Conservation (phyloP, 2,797 vertebrate genomes). For the Oreochromis mossambicus region DNA sequence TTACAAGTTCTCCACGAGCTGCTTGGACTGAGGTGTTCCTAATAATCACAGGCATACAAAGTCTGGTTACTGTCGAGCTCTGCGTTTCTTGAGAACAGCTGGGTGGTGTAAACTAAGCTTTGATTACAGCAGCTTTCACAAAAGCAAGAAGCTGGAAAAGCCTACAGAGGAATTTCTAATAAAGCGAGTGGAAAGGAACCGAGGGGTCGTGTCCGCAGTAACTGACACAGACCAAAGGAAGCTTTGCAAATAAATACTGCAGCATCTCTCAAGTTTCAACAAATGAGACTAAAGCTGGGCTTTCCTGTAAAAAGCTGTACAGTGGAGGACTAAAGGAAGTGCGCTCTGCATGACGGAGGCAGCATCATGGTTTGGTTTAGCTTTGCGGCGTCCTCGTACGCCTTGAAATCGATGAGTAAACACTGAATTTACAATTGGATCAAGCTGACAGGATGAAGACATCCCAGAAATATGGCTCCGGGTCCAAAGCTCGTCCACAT, state of each 20-base stretch:
- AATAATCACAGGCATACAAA: neutral
- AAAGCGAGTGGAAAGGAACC: rapidly evolving
- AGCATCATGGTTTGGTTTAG: neutral
- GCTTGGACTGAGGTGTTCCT: neutral
- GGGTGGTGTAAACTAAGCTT: neutral
- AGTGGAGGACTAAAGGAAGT: rapidly evolving
- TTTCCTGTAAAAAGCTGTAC: neutral
- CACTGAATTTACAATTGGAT: rapidly evolving
- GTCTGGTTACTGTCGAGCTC: neutral
- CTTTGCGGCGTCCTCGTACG: neutral
- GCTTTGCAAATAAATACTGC: neutral
- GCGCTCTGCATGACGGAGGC: neutral
- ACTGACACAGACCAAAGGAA: neutral
- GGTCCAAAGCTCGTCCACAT: neutral
- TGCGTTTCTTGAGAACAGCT: neutral
- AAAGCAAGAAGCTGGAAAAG: neutral
- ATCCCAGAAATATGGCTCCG: neutral
- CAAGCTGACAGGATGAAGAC: rapidly evolving
- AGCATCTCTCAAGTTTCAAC: neutral
- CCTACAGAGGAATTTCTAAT: neutral
- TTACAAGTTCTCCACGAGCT: rapidly evolving
- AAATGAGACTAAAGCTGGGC: neutral
- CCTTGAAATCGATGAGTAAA: neutral
- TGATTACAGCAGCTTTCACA: neutral
- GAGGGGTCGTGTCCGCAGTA: rapidly evolving